phyloP scores from a whole-genome alignment of 2,113 vertebrate species.

The Oenanthe oenanthe region DNA sequence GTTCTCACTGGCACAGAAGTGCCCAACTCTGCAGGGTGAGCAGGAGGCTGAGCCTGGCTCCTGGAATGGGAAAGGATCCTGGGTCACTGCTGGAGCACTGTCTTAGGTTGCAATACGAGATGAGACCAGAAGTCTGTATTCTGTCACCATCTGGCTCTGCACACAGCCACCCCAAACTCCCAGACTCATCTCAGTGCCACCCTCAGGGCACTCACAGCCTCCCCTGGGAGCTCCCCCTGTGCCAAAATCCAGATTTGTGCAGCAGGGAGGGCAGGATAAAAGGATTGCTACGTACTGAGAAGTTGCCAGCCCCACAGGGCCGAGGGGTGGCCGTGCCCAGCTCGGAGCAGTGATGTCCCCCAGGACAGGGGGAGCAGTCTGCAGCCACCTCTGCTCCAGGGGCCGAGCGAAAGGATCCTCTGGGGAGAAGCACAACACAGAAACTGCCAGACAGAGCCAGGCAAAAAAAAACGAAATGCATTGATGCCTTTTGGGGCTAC shows the following conservation, averaged over 20 bases:
- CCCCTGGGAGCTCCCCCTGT: neutral
- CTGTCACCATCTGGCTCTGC: too few relatives aligned
- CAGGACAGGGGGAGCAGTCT: constrained; percentile 83
- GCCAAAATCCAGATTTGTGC: neutral
- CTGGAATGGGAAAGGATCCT: neutral
- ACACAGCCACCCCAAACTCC: neutral
- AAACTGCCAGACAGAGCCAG: neutral
- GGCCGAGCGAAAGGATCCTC: constrained; percentile 78
- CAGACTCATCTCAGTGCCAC: neutral
- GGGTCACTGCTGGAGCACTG: neutral
- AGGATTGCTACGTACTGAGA: constrained; percentile 80
- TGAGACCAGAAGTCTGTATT: too few relatives aligned
- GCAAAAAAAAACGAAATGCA: neutral
- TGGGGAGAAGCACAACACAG: constrained; percentile 25
- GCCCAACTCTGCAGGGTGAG: constrained; percentile 79
- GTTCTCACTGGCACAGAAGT: constrained; percentile 83
- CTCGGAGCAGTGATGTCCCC: constrained; percentile 84
- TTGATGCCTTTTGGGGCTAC: neutral
- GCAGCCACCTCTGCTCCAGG: constrained; percentile 71
- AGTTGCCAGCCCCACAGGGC: constrained; percentile 83
- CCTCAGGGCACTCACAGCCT: neutral
- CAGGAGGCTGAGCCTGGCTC: constrained; percentile 81
- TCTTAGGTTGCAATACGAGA: too few relatives aligned
- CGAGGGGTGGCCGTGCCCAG: constrained; percentile 79
- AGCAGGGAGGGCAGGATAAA: neutral